phyloP scores from a whole-genome alignment of 2,888 invertebrate genomes.

The Oeneis ivallda region DNA sequence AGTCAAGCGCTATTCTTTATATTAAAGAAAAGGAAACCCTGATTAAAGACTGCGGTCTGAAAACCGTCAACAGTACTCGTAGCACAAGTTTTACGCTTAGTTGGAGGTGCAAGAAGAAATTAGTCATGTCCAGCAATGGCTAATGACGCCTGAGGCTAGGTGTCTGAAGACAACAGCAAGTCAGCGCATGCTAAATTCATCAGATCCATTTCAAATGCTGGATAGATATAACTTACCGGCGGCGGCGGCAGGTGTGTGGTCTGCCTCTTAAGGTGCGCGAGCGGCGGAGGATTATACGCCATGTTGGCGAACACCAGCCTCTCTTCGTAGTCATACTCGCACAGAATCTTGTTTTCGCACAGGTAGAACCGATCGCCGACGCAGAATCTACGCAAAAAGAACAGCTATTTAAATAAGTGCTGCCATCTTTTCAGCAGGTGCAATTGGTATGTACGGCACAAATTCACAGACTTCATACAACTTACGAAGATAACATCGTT shows the following conservation, averaged over 20 bases:
- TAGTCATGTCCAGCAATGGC: too few relatives aligned
- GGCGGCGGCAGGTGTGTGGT: slow-evolving; percentile 83
- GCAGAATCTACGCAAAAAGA: slow-evolving; percentile 89
- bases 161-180: not conserved
- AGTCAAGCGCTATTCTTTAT: too few relatives aligned
- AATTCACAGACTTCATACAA: too few relatives aligned
- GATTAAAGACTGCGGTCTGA: too few relatives aligned
- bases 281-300: slow-evolving; percentile 93
- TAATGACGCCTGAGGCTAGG: too few relatives aligned
- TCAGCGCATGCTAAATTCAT: not conserved
- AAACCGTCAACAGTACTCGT: too few relatives aligned
- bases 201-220: not conserved
- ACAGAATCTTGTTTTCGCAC: slow-evolving; percentile 98
- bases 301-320: slow-evolving; percentile 96
- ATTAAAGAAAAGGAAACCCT: too few relatives aligned
- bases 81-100: too few relatives aligned
- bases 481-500: too few relatives aligned
- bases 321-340: slow-evolving; percentile 99
- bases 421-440: not conserved
- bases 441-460: too few relatives aligned
- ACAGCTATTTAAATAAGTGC: slow-evolving; percentile 3
- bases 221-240: slow-evolving; percentile 70
- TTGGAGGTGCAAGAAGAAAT: too few relatives aligned
- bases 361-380: slow-evolving; percentile 98
- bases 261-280: slow-evolving; percentile 90